Evolutionary conservation across 2,888 invertebrate genomes (phyloP).

Genomic region (Epinotia demarniana): DNA sequence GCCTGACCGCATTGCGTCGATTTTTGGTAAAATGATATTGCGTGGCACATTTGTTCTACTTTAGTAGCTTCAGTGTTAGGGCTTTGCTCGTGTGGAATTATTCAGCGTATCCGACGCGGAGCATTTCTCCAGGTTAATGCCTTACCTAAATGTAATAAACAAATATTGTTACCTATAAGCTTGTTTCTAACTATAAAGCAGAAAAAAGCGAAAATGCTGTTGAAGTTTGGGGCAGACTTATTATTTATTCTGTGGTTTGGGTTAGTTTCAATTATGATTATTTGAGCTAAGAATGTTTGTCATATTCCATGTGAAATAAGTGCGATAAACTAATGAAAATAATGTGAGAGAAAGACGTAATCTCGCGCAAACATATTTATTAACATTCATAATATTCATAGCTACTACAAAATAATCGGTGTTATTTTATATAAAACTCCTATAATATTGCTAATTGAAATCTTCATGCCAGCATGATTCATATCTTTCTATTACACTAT

Average conservation of each 20-base stretch:
- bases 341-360: too few species aligned
- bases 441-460: background rate
- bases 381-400: background rate
- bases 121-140: background rate
- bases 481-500: constrained; percentile 8
- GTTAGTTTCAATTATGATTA: too few species aligned
- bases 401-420: background rate
- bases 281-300: too few species aligned
- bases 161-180: too few species aligned
- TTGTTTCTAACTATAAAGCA: too few species aligned
- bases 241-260: too few species aligned
- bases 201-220: too few species aligned
- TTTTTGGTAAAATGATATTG: constrained; percentile 4
- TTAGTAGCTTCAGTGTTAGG: background rate
- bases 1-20: background rate
- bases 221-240: too few species aligned
- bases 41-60: background rate
- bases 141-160: background rate
- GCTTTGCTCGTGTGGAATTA: background rate
- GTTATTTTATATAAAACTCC: too few species aligned
- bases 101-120: background rate
- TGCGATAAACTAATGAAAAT: too few species aligned
- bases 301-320: too few species aligned
- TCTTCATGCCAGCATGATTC: background rate
- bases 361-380: too few species aligned